phyloP scores from a whole-genome alignment of 2,888 invertebrate species.

The Thereva unica region DNA sequence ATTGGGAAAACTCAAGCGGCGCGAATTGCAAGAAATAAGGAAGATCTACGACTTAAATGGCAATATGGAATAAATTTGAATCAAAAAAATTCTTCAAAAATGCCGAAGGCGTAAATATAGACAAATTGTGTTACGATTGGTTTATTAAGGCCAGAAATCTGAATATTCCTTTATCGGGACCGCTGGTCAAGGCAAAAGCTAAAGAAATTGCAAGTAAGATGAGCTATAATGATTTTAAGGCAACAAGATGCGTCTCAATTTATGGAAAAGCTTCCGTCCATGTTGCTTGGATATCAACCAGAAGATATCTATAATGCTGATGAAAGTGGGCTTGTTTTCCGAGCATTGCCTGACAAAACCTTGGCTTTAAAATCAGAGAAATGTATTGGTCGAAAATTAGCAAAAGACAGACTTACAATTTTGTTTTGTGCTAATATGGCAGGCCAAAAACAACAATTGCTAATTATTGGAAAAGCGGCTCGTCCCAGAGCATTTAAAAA shows the following conservation, averaged over 20 bases:
- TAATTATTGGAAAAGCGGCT: constrained; percentile 49
- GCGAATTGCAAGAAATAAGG: no score
- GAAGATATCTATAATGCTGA: constrained; percentile 8
- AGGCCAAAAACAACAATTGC: constrained; percentile 49
- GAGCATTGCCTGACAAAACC: constrained; percentile 24
- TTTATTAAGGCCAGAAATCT: no score
- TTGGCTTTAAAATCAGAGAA: constrained; percentile 27
- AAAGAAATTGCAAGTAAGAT: no score
- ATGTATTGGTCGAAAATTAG: constrained; percentile 24
- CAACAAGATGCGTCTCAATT: neutral
- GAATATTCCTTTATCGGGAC: no score
- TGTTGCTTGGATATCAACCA: neutral
- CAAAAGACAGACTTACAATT: constrained; percentile 48
- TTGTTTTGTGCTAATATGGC: constrained; percentile 49
- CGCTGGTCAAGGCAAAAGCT: no score
- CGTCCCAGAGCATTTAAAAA: constrained; percentile 49
- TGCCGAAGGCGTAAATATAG: neutral
- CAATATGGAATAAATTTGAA: constrained; percentile 4
- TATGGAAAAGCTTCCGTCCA: neutral
- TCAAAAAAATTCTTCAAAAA: no score
- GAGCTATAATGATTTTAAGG: no score
- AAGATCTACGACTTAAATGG: constrained; percentile 4
- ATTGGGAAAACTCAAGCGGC: no score
- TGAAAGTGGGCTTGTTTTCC: constrained; percentile 18
- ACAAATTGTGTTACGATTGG: neutral